These are phyloP conservation scores for Yponomeuta plumbellus DNA, from an alignment of 2,888 invertebrate genomes.

Conservation along the genomic window DNA sequence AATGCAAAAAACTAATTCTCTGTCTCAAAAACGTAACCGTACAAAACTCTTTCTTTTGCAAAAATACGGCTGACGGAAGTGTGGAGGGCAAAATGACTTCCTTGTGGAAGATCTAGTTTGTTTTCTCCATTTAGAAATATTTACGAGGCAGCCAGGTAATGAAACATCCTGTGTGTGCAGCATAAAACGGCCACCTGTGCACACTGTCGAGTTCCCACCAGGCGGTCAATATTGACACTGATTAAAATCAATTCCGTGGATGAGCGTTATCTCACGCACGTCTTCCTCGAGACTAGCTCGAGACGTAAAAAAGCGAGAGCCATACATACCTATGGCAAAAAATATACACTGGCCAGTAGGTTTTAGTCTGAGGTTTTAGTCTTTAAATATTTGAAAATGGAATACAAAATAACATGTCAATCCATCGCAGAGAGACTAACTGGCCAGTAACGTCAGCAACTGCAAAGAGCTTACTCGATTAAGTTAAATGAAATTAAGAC, in stretches of 20 bases:
- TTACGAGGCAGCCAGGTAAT: not conserved
- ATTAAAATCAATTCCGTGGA: conserved; percentile 63
- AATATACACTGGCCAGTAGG: not conserved
- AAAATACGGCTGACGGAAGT: too few relatives aligned
- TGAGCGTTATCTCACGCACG: conserved; percentile 55
- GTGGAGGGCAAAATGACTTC: too few relatives aligned
- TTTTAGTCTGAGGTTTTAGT: not conserved
- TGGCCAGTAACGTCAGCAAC: too few relatives aligned
- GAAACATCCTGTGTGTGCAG: conserved; percentile 27
- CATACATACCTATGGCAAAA: not conserved
- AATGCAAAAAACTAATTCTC: too few relatives aligned
- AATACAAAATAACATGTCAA: too few relatives aligned
- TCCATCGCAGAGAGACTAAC: too few relatives aligned
- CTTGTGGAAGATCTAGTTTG: too few relatives aligned
- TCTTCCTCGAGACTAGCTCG: conserved; percentile 15
- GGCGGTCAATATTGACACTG: conserved; percentile 67
- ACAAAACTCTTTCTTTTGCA: too few relatives aligned
- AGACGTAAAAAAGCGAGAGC: not conserved
- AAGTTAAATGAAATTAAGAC: too few relatives aligned
- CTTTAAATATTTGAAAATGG: too few relatives aligned
- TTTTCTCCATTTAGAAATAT: not conserved
- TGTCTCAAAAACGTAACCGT: too few relatives aligned
- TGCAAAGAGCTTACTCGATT: too few relatives aligned
- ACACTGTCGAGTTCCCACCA: conserved; percentile 61
- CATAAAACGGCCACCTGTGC: conserved; percentile 57